Percentiles rank a stretch among this genome's conserved stretches.
These are phyloP conservation scores for Spatula clypeata DNA, from an alignment of 2,797 vertebrate genomes.

Conservation along the genomic window DNA sequence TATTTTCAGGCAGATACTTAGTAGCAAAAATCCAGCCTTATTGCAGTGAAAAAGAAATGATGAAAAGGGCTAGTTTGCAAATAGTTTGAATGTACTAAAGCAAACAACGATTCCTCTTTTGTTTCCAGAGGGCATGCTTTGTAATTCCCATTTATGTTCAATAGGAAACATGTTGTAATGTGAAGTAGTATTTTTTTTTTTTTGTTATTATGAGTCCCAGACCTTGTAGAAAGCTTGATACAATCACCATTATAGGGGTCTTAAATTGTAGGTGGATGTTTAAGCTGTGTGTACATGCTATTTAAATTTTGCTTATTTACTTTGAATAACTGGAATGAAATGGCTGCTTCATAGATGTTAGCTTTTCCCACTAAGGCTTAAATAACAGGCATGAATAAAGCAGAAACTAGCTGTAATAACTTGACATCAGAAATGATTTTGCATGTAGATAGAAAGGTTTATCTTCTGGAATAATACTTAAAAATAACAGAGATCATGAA, in stretches of 20 bases:
- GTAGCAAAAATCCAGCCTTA: not conserved
- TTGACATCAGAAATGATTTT: not conserved
- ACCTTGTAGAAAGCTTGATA: not conserved
- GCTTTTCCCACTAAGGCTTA: not conserved
- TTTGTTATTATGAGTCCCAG: not conserved
- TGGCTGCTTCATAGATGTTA: not conserved
- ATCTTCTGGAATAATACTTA: not conserved
- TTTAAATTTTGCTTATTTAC: slow-evolving; percentile 26
- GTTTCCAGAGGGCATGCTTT: not conserved
- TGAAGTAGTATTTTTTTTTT: not conserved
- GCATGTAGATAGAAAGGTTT: not conserved
- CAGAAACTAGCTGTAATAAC: not conserved
- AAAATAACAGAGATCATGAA: not conserved
- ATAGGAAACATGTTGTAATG: not conserved
- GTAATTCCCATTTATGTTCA: not conserved
- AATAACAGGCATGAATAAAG: not conserved
- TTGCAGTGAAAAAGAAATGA: not conserved
- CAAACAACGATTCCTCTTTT: not conserved
- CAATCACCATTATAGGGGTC: not conserved
- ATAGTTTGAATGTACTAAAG: not conserved
- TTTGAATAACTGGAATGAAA: not conserved
- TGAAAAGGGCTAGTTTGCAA: not conserved
- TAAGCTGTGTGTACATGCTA: not conserved
- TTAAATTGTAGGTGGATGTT: slow-evolving; percentile 4
- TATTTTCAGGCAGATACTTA: not conserved